Evolutionary conservation across 2,113 vertebrate species (phyloP).

Genomic region (Trinectes maculatus): DNA sequence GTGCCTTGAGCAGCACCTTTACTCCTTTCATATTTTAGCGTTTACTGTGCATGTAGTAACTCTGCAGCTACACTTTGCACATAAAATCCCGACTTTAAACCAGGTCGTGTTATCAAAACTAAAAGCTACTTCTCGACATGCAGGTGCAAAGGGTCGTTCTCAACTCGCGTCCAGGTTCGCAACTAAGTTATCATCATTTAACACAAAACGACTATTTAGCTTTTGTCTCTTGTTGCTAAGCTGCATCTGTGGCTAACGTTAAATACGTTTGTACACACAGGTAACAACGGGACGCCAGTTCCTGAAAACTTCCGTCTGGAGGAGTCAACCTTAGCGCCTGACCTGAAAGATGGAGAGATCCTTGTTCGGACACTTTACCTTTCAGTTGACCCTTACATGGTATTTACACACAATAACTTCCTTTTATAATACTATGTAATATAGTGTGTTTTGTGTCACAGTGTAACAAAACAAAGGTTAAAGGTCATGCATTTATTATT

Average conservation of each 20-base stretch:
- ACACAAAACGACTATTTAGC: neutral
- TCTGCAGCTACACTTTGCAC: neutral
- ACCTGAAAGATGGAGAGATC: constrained; percentile 84
- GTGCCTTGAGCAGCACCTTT: neutral
- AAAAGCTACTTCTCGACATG: constrained; percentile 35
- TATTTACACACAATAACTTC: constrained; percentile 74
- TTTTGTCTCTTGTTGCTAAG: neutral
- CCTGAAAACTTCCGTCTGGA: constrained; percentile 89
- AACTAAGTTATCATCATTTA: neutral
- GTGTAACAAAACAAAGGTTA: too few relatives aligned
- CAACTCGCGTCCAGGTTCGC: constrained; percentile 88
- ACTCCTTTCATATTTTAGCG: neutral
- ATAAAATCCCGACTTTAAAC: neutral
- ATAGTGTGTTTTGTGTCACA: too few relatives aligned
- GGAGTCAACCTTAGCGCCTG: constrained; percentile 77
- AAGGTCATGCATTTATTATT: too few relatives aligned
- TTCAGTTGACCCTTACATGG: constrained; percentile 98
- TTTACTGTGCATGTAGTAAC: neutral
- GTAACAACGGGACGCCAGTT: constrained; percentile 86
- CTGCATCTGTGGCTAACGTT: neutral
- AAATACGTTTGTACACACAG: constrained; percentile 69
- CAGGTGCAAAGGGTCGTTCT: constrained; percentile 86
- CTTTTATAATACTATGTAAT: too few relatives aligned
- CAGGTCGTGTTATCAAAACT: neutral
- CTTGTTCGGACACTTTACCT: constrained; percentile 89